These are phyloP conservation scores for Ephydatia muelleri DNA, from an alignment of 37 sponge, comb jelly and placozoan genomes.

Conservation along the genomic window DNA sequence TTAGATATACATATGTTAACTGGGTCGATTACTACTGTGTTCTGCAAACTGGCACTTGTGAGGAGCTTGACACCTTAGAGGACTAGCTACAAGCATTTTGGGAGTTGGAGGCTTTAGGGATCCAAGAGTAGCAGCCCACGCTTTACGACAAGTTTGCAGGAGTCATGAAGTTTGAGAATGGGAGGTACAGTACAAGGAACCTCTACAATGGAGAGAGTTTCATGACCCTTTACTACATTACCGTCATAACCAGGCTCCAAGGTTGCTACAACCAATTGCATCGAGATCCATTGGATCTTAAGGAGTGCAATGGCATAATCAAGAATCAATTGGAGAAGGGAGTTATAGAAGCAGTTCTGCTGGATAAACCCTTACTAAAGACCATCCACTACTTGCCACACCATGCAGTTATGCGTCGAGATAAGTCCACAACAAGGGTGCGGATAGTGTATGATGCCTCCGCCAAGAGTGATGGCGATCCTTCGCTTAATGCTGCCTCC, in stretches of 20 bases:
- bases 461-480: slow-evolving; percentile 23
- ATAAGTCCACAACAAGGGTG: slow-evolving; percentile 58
- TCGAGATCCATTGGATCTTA: not conserved
- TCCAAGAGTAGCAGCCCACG: not conserved
- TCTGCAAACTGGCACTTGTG: not conserved
- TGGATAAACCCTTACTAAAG: too few relatives aligned
- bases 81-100: not conserved
- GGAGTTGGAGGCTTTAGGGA: slow-evolving; percentile 10
- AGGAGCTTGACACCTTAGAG: not conserved
- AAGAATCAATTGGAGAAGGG: slow-evolving; percentile 5
- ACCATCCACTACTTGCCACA: slow-evolving; percentile 57
- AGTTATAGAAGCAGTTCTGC: not conserved
- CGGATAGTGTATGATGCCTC: slow-evolving; percentile 49
- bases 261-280: not conserved
- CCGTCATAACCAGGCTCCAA: not conserved
- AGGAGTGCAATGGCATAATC: slow-evolving; percentile 3
- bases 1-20: too few relatives aligned
- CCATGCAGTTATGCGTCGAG: slow-evolving; percentile 48
- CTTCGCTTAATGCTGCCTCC: slow-evolving; percentile 53
- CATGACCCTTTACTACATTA: not conserved
- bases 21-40: too few relatives aligned
- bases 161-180: not conserved
- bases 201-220: not conserved
- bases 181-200: not conserved
- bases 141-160: not conserved